Base-by-base conservation (phyloP, 1,140 invertebrate genomes). In the Atta cephalotes region DNA sequence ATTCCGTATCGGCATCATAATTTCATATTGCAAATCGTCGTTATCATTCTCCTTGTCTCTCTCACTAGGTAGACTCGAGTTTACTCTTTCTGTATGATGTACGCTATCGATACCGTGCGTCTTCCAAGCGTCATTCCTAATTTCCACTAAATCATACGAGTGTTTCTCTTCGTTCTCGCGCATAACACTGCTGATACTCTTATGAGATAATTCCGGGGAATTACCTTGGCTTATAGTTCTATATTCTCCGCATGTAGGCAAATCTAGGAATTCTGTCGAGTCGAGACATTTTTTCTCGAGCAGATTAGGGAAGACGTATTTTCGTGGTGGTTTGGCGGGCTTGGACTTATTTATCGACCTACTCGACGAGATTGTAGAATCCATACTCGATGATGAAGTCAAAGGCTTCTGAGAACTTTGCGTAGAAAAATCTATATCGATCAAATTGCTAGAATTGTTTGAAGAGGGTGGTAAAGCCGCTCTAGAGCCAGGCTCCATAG, bases 401-500 rank as follows among this genome's bases (percentile, higher is more conserved):
- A 91, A 45, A 4, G 92, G 91, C 35, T 95, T 95, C 49, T 93
- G 93, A 7, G 94, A 94, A 86, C 91, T 94, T 81, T 95, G 94
- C 0, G 94, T 92, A 0, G 93, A 93, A 65, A 94, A 93, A 87
- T 94, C 96, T 35, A 96, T 94, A 85, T 95, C 95, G 6, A 95
- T 94, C 25, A 96, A 89, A 86, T 95, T 94, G 4, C 92, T 94
- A 63, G 95, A 95, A 70, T 94, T 95, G 28, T 96, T 96, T 2
- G 97, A 96, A 6, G 97, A 97, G 9, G 96, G 96, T 2, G 96
- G 97, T 91, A 98, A 92, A 1, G 97, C 97, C 91, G 97, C 97
- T 72, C 97, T 95, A 7, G 97, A 98, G 39, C 97, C 96, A 62
- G 97, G 96, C 92, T 97, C 97, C 96, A 98, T 97, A 56, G 96